Conservation (phyloP, 2,113 vertebrate species). For the Benthochromis sp. region DNA sequence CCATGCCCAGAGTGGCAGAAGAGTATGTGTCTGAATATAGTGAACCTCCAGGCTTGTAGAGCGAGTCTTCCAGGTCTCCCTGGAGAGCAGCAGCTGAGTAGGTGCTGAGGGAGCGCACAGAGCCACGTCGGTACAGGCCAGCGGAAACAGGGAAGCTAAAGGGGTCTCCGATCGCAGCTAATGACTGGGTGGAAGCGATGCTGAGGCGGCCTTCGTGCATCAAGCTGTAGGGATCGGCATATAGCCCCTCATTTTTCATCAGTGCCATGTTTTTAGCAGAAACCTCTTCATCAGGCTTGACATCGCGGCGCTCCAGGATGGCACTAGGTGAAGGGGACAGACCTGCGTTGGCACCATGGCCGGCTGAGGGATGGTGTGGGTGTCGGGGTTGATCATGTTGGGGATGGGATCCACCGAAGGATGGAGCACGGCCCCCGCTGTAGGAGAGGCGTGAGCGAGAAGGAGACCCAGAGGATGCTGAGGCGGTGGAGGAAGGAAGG, state of each 20-base stretch:
- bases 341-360: constrained; percentile 71
- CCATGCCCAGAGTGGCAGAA: constrained; percentile 74
- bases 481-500: constrained; percentile 74
- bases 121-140: constrained; percentile 90
- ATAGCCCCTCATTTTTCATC: constrained; percentile 90
- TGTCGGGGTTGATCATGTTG: constrained; percentile 74
- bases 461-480: constrained; percentile 78
- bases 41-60: constrained; percentile 86
- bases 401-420: constrained; percentile 77
- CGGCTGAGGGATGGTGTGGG: constrained; percentile 69
- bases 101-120: constrained; percentile 91
- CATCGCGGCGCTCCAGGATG: constrained; percentile 94
- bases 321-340: constrained; percentile 92
- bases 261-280: constrained; percentile 88
- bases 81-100: constrained; percentile 91
- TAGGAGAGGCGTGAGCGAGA: constrained; percentile 94
- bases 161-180: constrained; percentile 85
- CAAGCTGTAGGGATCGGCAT: constrained; percentile 89
- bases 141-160: constrained; percentile 82
- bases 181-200: constrained; percentile 87
- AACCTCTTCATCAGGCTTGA: constrained; percentile 93
- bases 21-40: constrained; percentile 84
- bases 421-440: constrained; percentile 84
- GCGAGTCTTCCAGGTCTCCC: constrained; percentile 85
- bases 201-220: constrained; percentile 93